A percentile compares a stretch with the other conserved stretches of the same genome.
Evolutionary conservation across 2,113 vertebrate genomes (phyloP).

Genomic region (Redunca redunca): DNA sequence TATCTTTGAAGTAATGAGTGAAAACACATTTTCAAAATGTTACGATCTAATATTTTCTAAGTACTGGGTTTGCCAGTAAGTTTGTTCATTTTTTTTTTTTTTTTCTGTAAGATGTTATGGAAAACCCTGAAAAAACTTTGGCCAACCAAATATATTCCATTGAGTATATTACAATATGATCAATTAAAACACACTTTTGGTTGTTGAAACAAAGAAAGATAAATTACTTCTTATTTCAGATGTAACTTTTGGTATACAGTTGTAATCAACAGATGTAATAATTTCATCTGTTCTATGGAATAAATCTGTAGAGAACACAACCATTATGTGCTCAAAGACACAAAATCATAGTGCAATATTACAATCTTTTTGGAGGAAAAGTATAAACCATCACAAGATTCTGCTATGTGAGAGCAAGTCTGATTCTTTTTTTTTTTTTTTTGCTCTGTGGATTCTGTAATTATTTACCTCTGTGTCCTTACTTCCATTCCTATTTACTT

Average conservation of each 20-base stretch:
- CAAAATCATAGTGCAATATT: background rate
- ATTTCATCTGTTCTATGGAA: background rate
- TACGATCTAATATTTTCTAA: slow-evolving; percentile 1
- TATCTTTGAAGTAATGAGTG: background rate
- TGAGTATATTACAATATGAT: background rate
- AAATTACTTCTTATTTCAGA: slow-evolving; percentile 1
- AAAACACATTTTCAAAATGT: slow-evolving; percentile 37
- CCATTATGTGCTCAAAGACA: background rate
- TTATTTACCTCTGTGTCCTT: background rate
- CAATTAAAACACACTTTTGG: slow-evolving; percentile 13
- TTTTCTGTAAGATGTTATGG: background rate
- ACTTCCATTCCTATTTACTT: background rate
- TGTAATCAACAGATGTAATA: background rate
- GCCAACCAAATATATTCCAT: background rate
- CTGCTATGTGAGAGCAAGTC: background rate
- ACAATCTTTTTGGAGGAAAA: background rate
- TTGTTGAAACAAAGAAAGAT: background rate
- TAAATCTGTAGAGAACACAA: background rate
- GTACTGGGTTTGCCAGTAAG: background rate
- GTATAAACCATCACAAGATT: background rate
- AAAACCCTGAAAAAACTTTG: background rate
- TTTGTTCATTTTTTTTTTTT: background rate
- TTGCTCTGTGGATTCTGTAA: background rate
- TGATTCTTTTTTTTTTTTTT: background rate
- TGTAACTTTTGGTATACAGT: background rate